Conservation (phyloP, 2,797 vertebrate species). For the Mionectes olivaceus region DNA sequence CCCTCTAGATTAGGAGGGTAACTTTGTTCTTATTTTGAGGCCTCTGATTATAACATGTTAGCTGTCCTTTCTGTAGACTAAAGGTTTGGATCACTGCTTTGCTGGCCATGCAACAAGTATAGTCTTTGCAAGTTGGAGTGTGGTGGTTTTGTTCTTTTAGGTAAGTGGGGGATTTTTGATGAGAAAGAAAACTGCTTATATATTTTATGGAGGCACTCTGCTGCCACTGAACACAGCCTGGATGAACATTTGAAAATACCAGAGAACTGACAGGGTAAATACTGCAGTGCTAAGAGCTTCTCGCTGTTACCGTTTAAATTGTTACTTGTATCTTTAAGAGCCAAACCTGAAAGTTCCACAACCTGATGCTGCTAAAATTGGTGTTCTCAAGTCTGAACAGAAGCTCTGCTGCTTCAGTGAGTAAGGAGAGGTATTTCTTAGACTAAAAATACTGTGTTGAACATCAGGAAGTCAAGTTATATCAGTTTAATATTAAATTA, state of each 20-base stretch:
- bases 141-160: background rate
- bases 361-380: background rate
- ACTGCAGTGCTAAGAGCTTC: background rate
- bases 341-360: background rate
- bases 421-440: background rate
- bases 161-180: background rate
- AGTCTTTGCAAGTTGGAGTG: background rate
- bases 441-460: slow-evolving; percentile 15
- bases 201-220: background rate
- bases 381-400: background rate
- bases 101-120: background rate
- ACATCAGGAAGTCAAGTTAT: slow-evolving; percentile 44
- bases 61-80: background rate
- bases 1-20: background rate
- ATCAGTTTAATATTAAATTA: slow-evolving; percentile 23
- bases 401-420: background rate
- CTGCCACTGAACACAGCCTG: background rate
- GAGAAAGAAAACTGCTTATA: background rate
- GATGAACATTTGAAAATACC: background rate
- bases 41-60: background rate
- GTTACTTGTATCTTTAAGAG: background rate
- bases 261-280: background rate
- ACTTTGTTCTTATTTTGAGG: background rate
- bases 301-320: background rate
- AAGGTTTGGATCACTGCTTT: background rate